Percentiles rank a stretch among this genome's conserved stretches.
Evolutionary conservation across 1,140 invertebrate genomes (phyloP).

Genomic region (Trichoplusia ni): DNA sequence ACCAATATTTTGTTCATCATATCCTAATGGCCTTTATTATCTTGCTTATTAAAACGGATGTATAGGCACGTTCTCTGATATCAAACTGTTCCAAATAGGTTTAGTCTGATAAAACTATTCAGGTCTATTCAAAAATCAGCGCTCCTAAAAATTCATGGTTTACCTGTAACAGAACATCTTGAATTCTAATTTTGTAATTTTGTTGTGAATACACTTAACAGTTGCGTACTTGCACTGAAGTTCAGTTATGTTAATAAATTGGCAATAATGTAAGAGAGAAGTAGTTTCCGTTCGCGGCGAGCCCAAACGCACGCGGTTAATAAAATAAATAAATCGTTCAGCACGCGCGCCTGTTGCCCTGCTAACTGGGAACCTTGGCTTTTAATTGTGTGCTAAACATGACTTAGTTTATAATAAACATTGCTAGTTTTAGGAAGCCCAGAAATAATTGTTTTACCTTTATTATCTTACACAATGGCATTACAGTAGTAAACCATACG

Average conservation of each 20-base stretch:
- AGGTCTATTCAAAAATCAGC: too few species aligned
- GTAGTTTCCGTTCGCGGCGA: slow-evolving; percentile 47
- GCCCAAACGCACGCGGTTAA: slow-evolving; percentile 58
- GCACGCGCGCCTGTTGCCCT: slow-evolving; percentile 42
- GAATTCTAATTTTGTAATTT: slow-evolving; percentile 10
- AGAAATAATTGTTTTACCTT: background rate
- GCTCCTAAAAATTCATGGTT: background rate
- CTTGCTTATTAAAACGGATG: too few species aligned
- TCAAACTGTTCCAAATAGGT: too few species aligned
- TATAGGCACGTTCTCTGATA: too few species aligned
- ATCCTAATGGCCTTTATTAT: too few species aligned
- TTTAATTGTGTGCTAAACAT: slow-evolving; percentile 43
- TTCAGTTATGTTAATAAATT: slow-evolving; percentile 37
- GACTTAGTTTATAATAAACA: slow-evolving; percentile 50
- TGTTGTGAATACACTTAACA: slow-evolving; percentile 1
- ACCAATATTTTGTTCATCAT: too few species aligned
- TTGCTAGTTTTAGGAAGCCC: slow-evolving; percentile 9
- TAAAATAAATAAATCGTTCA: slow-evolving; percentile 67
- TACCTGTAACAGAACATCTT: background rate
- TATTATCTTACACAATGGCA: background rate
- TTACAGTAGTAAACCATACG: background rate
- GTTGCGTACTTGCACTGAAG: slow-evolving; percentile 6
- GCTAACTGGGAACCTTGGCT: slow-evolving; percentile 47
- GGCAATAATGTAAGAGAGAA: slow-evolving; percentile 35
- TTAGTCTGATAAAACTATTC: too few species aligned